phyloP scores from a whole-genome alignment of 2,888 invertebrate species.

The Sicus ferrugineus region DNA sequence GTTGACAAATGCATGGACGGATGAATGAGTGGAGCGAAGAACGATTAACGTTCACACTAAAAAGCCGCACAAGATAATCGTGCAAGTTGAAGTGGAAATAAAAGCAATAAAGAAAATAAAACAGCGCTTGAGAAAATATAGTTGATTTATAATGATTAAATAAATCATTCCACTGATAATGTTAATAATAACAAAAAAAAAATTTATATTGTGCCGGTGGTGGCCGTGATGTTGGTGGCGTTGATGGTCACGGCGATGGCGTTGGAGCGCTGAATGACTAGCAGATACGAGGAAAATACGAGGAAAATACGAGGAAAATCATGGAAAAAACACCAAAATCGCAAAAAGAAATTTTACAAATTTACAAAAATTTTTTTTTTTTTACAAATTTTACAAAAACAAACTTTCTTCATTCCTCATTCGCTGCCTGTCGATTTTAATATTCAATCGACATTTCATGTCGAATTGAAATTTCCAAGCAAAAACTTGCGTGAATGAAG shows the following conservation, averaged over 20 bases:
- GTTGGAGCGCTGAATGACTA: too few relatives aligned
- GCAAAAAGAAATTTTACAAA: too few relatives aligned
- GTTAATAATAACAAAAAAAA: conserved; percentile 3
- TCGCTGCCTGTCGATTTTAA: too few relatives aligned
- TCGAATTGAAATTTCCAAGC: too few relatives aligned
- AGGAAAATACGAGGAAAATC: too few relatives aligned
- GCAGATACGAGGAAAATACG: too few relatives aligned
- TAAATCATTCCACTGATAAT: conserved; percentile 12
- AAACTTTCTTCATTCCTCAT: not conserved
- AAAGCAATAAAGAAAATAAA: conserved; percentile 10
- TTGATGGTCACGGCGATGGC: not conserved
- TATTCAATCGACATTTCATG: too few relatives aligned
- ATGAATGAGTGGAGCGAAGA: not conserved
- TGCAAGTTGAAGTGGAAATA: not conserved
- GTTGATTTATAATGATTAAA: conserved; percentile 19
- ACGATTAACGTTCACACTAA: not conserved
- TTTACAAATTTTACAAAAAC: too few relatives aligned
- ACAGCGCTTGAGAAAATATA: not conserved
- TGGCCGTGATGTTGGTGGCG: conserved; percentile 15
- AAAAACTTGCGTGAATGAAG: too few relatives aligned
- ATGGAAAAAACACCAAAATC: too few relatives aligned
- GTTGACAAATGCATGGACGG: not conserved
- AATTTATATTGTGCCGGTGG: not conserved
- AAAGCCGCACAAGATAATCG: not conserved
- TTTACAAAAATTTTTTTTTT: too few relatives aligned